Conservation (phyloP, 2,797 vertebrate genomes). For the Betta splendens region DNA sequence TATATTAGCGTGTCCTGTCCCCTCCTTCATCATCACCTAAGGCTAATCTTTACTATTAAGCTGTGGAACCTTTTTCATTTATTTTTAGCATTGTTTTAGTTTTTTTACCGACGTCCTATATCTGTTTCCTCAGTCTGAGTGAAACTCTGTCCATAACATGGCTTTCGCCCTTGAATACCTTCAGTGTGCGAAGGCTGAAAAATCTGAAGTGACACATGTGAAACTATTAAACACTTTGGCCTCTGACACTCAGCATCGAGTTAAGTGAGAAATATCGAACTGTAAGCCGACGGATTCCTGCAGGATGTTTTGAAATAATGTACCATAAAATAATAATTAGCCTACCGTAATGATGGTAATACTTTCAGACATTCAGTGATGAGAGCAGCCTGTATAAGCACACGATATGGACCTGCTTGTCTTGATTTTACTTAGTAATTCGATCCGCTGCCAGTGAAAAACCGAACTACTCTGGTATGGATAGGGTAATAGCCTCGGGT, state of each 20-base stretch:
- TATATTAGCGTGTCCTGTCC: too few species aligned
- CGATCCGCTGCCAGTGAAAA: constrained; percentile 73
- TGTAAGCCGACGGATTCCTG: constrained; percentile 37
- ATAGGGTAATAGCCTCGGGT: constrained; percentile 86
- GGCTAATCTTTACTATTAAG: constrained; percentile 30
- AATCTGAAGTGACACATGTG: constrained; percentile 42
- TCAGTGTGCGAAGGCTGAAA: constrained; percentile 13
- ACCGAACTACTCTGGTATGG: constrained; percentile 75
- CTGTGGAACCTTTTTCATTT: constrained; percentile 27
- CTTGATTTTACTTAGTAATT: constrained; percentile 75
- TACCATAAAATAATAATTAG: constrained; percentile 72
- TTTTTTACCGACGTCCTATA: constrained; percentile 34
- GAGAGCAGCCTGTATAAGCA: constrained; percentile 76
- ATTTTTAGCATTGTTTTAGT: constrained; percentile 37
- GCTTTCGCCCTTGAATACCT: constrained; percentile 39
- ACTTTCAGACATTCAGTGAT: constrained; percentile 66
- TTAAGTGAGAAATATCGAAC: constrained; percentile 42
- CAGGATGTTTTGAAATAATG: constrained; percentile 61
- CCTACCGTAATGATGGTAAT: constrained; percentile 62
- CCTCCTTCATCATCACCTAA: constrained; percentile 23
- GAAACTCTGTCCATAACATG: constrained; percentile 28
- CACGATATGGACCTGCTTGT: constrained; percentile 69
- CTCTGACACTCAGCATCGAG: constrained; percentile 37
- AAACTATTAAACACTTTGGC: constrained; percentile 50
- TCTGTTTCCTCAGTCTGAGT: constrained; percentile 39